Conservation (phyloP, 2,888 invertebrate species). For the Vanessa cardui region DNA sequence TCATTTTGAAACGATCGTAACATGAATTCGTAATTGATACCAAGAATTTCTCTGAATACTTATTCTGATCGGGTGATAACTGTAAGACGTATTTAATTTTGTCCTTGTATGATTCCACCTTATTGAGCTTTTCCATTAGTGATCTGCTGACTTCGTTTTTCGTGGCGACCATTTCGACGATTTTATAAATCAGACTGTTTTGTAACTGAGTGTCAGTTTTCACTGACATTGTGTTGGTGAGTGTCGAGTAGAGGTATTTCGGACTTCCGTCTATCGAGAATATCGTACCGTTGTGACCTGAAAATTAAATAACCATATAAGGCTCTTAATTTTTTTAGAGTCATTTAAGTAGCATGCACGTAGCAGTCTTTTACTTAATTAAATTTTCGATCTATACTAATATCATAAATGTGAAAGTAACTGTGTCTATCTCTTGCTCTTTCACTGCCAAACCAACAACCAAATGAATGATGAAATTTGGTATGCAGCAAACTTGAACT, state of each 20-base stretch:
- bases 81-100: slow-evolving; percentile 79
- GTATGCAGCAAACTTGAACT: too few species aligned
- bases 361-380: too few species aligned
- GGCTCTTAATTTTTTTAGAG: too few species aligned
- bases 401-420: too few species aligned
- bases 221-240: slow-evolving; percentile 72
- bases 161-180: slow-evolving; percentile 77
- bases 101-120: slow-evolving; percentile 81
- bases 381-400: too few species aligned
- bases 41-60: slow-evolving; percentile 62
- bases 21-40: slow-evolving; percentile 49
- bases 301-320: too few species aligned
- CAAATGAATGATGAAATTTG: too few species aligned
- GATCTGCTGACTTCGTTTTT: slow-evolving; percentile 59
- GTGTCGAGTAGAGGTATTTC: slow-evolving; percentile 83
- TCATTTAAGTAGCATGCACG: too few species aligned
- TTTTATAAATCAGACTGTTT: slow-evolving; percentile 81
- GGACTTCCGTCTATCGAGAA: slow-evolving; percentile 93
- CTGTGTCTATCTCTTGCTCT: too few species aligned
- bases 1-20: slow-evolving; percentile 81
- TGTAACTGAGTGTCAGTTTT: slow-evolving; percentile 79
- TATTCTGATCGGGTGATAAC: slow-evolving; percentile 63
- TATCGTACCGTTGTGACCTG: slow-evolving; percentile 83
- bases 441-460: too few species aligned
- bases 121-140: slow-evolving; percentile 73